These are phyloP conservation scores for Dexiosoma caninum DNA, from an alignment of 2,888 invertebrate genomes.

Conservation along the genomic window DNA sequence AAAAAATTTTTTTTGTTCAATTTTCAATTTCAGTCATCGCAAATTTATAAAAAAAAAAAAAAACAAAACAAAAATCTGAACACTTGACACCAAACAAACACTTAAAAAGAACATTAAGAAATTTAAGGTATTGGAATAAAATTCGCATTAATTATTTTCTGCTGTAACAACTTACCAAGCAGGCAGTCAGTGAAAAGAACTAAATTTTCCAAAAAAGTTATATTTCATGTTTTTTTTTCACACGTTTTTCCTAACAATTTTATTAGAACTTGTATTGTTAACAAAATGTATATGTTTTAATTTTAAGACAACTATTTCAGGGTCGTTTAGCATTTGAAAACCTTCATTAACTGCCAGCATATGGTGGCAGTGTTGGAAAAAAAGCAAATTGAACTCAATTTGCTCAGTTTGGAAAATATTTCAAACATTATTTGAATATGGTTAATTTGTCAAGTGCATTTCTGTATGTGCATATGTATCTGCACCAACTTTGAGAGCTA, in stretches of 20 bases:
- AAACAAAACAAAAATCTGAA: neutral
- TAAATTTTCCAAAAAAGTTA: no score
- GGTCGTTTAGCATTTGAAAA: conserved; percentile 16
- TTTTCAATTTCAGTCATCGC: no score
- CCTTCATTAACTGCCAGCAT: neutral
- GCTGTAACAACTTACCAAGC: no score
- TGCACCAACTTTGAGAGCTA: neutral
- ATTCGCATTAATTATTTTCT: no score
- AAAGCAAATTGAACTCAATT: conserved; percentile 5
- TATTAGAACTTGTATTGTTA: neutral
- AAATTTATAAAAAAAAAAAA: neutral
- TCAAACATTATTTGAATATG: neutral
- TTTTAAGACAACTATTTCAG: conserved; percentile 41
- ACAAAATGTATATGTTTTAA: neutral
- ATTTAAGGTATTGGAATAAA: conserved; percentile 26
- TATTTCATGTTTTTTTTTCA: conserved; percentile 9
- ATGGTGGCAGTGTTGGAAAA: neutral
- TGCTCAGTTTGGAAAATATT: neutral
- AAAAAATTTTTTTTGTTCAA: no score
- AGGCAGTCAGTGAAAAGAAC: no score
- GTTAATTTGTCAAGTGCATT: conserved; percentile 17
- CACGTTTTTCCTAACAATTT: neutral
- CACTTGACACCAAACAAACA: conserved; percentile 5
- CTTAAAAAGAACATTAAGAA: conserved; percentile 3
- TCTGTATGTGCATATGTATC: no score